These are phyloP conservation scores for Microtus richardsoni DNA, from an alignment of 2,113 vertebrate genomes.

Conservation along the genomic window DNA sequence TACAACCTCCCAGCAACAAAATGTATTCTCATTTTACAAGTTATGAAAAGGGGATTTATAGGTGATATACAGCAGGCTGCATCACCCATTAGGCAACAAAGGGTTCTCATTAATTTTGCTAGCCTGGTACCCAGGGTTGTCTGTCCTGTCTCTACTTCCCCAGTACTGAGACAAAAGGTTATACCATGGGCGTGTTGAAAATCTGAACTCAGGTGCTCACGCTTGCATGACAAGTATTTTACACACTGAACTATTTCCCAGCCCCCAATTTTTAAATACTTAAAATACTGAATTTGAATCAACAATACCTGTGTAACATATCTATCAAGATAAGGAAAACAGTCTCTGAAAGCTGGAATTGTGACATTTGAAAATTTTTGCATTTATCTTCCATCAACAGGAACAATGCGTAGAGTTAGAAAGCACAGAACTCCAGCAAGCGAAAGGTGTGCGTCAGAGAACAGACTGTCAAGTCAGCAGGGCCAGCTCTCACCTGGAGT, in stretches of 20 bases:
- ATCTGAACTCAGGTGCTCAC: too few relatives aligned
- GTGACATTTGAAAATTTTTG: not conserved
- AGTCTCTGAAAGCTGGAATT: not conserved
- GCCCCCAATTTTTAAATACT: not conserved
- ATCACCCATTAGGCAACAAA: not conserved
- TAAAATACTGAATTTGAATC: not conserved
- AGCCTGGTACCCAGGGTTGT: not conserved
- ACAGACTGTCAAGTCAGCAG: not conserved
- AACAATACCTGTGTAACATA: not conserved
- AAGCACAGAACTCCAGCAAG: not conserved
- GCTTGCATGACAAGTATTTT: not conserved
- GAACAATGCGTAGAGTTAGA: not conserved
- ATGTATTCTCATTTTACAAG: constrained; percentile 11
- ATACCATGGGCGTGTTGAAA: not conserved
- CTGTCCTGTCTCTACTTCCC: not conserved
- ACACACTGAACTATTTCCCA: not conserved
- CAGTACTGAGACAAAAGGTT: not conserved
- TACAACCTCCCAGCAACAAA: not conserved
- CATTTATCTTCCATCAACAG: not conserved
- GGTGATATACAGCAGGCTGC: not conserved
- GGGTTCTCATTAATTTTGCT: not conserved
- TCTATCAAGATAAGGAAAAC: not conserved
- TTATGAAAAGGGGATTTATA: not conserved
- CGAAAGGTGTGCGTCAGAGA: not conserved
- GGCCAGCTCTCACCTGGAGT: not conserved